Evolutionary conservation across 92 coral and sea anemone genomes (phyloP).

Genomic region (Ricordea florida): DNA sequence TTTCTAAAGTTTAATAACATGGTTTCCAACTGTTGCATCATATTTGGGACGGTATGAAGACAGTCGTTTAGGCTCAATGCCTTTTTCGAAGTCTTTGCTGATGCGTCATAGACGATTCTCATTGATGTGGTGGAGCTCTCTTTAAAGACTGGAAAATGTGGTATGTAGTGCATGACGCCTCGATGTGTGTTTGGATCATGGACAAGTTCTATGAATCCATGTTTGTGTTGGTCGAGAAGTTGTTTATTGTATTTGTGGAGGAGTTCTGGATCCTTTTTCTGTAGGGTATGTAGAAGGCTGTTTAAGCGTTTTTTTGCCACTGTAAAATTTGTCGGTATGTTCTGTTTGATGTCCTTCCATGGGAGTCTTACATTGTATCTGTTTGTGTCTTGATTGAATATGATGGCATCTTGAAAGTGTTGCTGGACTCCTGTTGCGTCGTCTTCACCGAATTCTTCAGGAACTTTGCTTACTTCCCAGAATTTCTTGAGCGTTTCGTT

Average conservation of each 20-base stretch:
- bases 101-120: constrained; percentile 55
- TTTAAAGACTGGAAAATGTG: constrained; percentile 67
- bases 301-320: neutral
- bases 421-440: too few species aligned
- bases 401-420: too few species aligned
- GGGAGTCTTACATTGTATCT: too few species aligned
- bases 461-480: neutral
- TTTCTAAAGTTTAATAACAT: constrained; percentile 36
- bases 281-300: constrained; percentile 38
- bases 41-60: constrained; percentile 42
- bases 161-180: constrained; percentile 53
- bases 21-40: constrained; percentile 26
- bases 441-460: too few species aligned
- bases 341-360: neutral
- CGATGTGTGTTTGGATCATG: constrained; percentile 17
- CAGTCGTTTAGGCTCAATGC: constrained; percentile 52
- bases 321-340: neutral
- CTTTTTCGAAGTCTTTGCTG: constrained; percentile 38
- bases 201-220: constrained; percentile 54
- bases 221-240: constrained; percentile 49
- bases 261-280: constrained; percentile 34
- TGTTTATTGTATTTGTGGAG: constrained; percentile 44
- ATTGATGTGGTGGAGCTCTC: constrained; percentile 52
- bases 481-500: too few species aligned
- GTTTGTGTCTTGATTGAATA: too few species aligned